Conservation (phyloP, 2,113 vertebrate genomes). For the Urocitellus parryii region DNA sequence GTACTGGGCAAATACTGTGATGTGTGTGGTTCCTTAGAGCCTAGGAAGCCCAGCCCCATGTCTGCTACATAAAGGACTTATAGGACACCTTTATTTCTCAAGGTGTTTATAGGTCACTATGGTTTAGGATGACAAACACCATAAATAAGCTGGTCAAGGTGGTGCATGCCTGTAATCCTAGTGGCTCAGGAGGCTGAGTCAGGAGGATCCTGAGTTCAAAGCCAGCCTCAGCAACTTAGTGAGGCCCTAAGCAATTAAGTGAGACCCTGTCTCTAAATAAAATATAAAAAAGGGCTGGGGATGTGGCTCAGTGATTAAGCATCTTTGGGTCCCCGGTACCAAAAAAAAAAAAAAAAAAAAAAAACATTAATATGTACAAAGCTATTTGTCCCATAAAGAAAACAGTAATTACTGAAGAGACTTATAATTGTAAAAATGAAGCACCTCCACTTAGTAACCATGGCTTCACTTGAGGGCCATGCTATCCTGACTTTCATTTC, state of each 20-base stretch:
- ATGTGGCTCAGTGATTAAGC: too few species aligned
- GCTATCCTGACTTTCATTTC: not conserved
- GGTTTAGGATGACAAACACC: not conserved
- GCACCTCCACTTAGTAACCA: not conserved
- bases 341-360: too few species aligned
- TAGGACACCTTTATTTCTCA: not conserved
- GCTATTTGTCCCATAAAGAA: not conserved
- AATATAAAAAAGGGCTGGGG: too few species aligned
- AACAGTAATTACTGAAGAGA: not conserved
- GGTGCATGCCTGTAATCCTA: too few species aligned
- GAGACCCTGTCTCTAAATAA: too few species aligned
- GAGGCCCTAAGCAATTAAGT: too few species aligned
- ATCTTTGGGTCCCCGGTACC: too few species aligned
- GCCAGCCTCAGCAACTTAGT: too few species aligned
- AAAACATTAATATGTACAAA: not conserved
- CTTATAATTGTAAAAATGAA: not conserved
- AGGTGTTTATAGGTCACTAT: not conserved
- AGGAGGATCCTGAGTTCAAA: too few species aligned
- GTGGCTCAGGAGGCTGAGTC: too few species aligned
- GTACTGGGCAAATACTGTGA: not conserved
- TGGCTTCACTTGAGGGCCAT: not conserved
- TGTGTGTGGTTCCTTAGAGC: not conserved
- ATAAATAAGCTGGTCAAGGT: not conserved
- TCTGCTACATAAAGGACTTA: not conserved
- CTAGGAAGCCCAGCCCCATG: not conserved